Conservation (phyloP, 2,113 vertebrate genomes). For the Pagrus major region DNA sequence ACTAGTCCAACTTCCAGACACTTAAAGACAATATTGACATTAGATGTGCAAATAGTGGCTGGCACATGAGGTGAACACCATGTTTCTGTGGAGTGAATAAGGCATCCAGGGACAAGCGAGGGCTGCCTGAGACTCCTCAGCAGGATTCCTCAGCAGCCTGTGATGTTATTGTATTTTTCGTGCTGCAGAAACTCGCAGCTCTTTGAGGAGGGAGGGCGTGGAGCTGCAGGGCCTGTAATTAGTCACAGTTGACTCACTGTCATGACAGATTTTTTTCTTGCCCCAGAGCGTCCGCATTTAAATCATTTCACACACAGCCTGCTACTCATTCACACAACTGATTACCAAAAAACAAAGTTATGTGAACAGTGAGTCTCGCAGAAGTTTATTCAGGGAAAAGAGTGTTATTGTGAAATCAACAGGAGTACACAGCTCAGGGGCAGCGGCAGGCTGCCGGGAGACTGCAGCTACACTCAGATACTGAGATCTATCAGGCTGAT, state of each 20-base stretch:
- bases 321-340: constrained; percentile 64
- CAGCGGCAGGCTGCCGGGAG: constrained; percentile 30
- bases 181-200: constrained; percentile 32
- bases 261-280: constrained; percentile 63
- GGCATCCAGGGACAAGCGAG: not conserved
- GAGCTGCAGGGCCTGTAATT: constrained; percentile 74
- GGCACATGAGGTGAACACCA: not conserved
- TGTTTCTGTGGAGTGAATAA: not conserved
- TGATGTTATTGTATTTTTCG: constrained; percentile 38
- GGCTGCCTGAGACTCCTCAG: constrained; percentile 4
- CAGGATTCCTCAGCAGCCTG: constrained; percentile 31
- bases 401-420: constrained; percentile 49
- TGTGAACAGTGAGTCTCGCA: constrained; percentile 34
- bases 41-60: constrained; percentile 5
- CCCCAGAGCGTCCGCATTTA: constrained; percentile 58
- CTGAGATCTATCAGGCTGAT: not conserved
- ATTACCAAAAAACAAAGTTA: constrained; percentile 69
- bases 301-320: constrained; percentile 63
- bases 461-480: not conserved
- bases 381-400: constrained; percentile 25
- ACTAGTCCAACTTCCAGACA: not conserved
- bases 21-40: constrained; percentile 42
- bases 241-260: constrained; percentile 70
- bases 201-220: constrained; percentile 51
- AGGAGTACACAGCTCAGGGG: constrained; percentile 64